Percentiles rank a stretch among this genome's conserved stretches.
Evolutionary conservation across 2,797 vertebrate genomes (phyloP).

Genomic region (Meriones psammophilus): DNA sequence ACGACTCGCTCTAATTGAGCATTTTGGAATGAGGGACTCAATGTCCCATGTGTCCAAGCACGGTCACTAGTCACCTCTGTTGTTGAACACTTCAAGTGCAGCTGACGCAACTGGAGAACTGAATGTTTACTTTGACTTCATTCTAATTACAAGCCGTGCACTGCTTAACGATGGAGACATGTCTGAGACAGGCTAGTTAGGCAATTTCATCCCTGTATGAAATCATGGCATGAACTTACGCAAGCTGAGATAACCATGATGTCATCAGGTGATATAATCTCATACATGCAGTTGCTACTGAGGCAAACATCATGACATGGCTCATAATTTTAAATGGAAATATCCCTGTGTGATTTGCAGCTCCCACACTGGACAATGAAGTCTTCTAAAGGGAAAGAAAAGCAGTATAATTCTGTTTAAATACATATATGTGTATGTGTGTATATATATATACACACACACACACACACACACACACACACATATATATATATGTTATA

Average conservation of each 20-base stretch:
- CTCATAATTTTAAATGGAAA: neutral
- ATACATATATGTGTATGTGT: no score
- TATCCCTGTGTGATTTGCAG: neutral
- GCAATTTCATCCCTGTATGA: neutral
- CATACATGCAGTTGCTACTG: neutral
- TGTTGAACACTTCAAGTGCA: neutral
- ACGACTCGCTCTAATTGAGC: neutral
- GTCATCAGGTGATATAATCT: conserved; percentile 25
- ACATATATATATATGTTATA: no score
- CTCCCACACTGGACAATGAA: neutral
- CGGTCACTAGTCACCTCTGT: neutral
- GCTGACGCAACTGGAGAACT: neutral
- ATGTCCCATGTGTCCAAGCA: neutral
- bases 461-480: no score
- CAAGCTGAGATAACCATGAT: conserved; percentile 3
- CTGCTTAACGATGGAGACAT: neutral
- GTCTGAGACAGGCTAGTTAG: neutral
- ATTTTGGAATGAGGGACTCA: neutral
- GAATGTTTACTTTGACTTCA: neutral
- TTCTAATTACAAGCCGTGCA: neutral
- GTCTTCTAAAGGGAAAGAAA: neutral
- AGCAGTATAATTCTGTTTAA: neutral
- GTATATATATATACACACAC: no score
- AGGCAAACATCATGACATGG: neutral
- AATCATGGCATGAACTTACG: neutral